Evolutionary conservation across 1,140 invertebrate genomes (phyloP).

Genomic region (Drosophila subobscura): DNA sequence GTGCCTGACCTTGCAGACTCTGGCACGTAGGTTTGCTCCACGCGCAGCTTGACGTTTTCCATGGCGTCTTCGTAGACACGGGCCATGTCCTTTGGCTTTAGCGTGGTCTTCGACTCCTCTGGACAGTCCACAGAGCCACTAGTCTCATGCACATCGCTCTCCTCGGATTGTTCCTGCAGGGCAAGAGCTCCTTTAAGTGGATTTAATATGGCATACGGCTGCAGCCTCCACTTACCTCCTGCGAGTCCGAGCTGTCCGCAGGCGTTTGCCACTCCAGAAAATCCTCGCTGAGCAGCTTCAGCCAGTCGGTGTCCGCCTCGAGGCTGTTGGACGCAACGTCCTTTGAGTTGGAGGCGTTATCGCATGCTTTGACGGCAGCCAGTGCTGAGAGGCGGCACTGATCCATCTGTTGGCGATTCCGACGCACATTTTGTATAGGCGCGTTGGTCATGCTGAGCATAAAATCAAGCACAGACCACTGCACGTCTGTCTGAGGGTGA

Average conservation of each 20-base stretch:
- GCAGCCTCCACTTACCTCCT: constrained; percentile 30
- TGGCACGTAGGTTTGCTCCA: neutral
- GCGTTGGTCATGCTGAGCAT: constrained; percentile 53
- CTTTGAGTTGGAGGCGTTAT: neutral
- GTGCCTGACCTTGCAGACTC: constrained; percentile 11
- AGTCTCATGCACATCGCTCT: neutral
- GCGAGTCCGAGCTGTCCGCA: constrained; percentile 8
- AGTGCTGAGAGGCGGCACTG: neutral
- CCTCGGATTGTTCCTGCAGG: constrained; percentile 52
- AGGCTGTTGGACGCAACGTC: neutral
- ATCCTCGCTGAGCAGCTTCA: constrained; percentile 45
- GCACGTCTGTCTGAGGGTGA: constrained; percentile 53
- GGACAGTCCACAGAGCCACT: neutral
- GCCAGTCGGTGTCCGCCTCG: constrained; percentile 45
- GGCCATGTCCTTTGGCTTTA: constrained; percentile 21
- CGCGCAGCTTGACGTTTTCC: neutral
- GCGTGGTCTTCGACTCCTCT: constrained; percentile 2
- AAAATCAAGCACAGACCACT: constrained; percentile 75
- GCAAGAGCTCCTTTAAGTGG: constrained; percentile 2
- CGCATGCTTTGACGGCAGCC: neutral
- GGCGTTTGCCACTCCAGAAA: constrained; percentile 2
- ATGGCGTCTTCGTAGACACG: constrained; percentile 1
- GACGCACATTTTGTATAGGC: constrained; percentile 62
- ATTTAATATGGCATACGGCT: neutral
- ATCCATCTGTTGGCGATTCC: constrained; percentile 35